phyloP scores from a whole-genome alignment of 2,888 invertebrate genomes.

The Yponomeuta cagnagella region DNA sequence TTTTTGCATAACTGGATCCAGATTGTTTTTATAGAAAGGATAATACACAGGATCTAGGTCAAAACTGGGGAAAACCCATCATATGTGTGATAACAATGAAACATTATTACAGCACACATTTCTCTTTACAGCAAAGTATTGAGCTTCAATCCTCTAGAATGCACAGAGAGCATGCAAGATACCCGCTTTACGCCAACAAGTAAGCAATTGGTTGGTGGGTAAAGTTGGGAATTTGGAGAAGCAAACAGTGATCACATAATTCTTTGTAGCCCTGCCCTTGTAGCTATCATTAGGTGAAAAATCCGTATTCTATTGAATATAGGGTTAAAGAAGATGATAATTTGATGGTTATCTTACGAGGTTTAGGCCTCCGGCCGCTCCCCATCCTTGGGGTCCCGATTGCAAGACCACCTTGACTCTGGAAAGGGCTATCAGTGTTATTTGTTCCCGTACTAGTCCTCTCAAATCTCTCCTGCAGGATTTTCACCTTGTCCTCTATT shows the following conservation, averaged over 20 bases:
- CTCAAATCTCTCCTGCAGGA: constrained; percentile 85
- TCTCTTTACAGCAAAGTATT: background rate
- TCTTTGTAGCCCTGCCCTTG: background rate
- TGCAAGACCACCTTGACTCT: constrained; percentile 74
- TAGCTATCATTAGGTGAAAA: background rate
- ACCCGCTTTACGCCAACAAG: background rate
- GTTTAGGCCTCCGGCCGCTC: constrained; percentile 74
- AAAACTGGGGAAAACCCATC: background rate
- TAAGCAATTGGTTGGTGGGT: background rate
- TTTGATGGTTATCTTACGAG: constrained; percentile 67
- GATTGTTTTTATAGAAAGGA: background rate
- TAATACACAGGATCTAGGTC: background rate
- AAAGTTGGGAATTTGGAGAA: background rate
- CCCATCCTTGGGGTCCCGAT: constrained; percentile 67
- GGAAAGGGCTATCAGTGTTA: constrained; percentile 74
- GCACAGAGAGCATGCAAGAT: background rate
- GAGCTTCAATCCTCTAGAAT: background rate
- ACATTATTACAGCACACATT: background rate
- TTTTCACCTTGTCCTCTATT: constrained; percentile 87
- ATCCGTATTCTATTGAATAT: background rate
- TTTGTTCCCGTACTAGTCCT: background rate
- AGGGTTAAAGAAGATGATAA: background rate
- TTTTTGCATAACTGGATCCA: background rate
- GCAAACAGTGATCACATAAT: background rate
- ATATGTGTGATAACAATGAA: background rate